Percentiles rank a stretch among this genome's conserved stretches.
Evolutionary conservation across 2,888 invertebrate genomes (phyloP).

Genomic region (Amblyteles armatorius): DNA sequence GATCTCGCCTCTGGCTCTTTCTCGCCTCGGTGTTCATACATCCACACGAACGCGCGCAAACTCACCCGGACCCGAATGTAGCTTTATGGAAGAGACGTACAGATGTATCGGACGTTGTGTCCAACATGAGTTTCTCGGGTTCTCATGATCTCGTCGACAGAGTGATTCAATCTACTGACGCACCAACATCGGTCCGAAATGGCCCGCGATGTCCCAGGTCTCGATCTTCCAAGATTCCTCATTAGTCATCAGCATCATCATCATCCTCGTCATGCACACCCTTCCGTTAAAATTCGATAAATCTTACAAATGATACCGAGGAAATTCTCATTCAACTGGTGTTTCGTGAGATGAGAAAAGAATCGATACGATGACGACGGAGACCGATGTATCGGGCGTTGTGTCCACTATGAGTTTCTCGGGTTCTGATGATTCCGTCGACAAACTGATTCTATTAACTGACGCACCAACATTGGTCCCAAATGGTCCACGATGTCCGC

Average conservation of each 20-base stretch:
- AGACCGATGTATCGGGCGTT: too few species aligned
- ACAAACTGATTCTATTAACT: conserved; percentile 52
- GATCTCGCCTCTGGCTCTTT: conserved; percentile 55
- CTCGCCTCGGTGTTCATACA: conserved; percentile 22
- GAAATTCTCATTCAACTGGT: conserved; percentile 64
- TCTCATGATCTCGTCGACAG: conserved; percentile 55
- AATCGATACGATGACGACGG: conserved; percentile 64
- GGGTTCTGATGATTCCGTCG: conserved; percentile 54
- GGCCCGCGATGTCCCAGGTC: neutral
- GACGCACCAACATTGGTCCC: conserved; percentile 7
- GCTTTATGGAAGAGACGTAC: neutral
- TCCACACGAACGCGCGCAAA: neutral
- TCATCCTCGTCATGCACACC: conserved; percentile 12
- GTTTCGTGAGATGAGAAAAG: conserved; percentile 56
- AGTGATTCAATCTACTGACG: conserved; percentile 55
- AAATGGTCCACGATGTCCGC: neutral
- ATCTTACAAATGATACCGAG: conserved; percentile 43
- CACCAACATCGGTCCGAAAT: conserved; percentile 13
- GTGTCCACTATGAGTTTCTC: conserved; percentile 19
- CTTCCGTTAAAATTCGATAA: conserved; percentile 11
- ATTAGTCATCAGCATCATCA: conserved; percentile 53
- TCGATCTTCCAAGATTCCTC: conserved; percentile 40
- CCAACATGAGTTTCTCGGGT: conserved; percentile 36
- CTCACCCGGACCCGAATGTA: conserved; percentile 17
- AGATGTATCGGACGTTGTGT: conserved; percentile 19